Base-by-base conservation (phyloP, 2,113 vertebrate genomes). In the Myotis brandtii region DNA sequence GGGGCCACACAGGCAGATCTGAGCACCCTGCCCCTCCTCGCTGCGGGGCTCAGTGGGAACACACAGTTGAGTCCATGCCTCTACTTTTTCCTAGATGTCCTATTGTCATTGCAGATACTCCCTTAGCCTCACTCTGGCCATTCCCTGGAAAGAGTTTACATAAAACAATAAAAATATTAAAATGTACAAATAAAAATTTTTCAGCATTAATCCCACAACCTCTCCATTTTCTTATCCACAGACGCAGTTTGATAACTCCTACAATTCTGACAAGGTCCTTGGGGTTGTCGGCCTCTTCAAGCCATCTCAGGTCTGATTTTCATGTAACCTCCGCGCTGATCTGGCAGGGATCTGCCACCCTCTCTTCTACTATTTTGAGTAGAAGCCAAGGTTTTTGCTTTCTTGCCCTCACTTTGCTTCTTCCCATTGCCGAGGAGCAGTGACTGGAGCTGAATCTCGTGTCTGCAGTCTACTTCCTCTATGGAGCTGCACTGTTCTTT, bases 151-250 rank as follows among this genome's bases (percentile, higher is more conserved):
- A 37, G 56, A 48, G 27, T 73, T 95, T 89, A 89, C 9, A 80
- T 21, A 88, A 77, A 83, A 69, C 23, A 69, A 88, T 82, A 62
- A 59, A 96, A 87, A 80, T 75, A 79, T 20, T 50, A 93, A 85
- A 94, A 80, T 72, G n/a, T 37, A 25, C 4, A 72, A 56, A 66
- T 59, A 40, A 34, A 21, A 17, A 34, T 59, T 27, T 59, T 80
- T 81, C 18, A 50, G 66, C 30, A 50, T 81, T 79, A 12, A 70
- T 34, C 23, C 93, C 0, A 4, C 21, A 72, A 23, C 20, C 18
- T 64, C 32, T 87, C 40, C 14, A 0, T 59, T 91, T 87, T 30
- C 40, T 43, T 25, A 34, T 25, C n/a, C 48, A 34, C 14, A 12
- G 67, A 54, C 17, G 13, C n/a, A 37, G 23, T 37, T 23, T 72